A percentile compares a stretch with the other conserved stretches of the same genome.
Evolutionary conservation across 1,140 invertebrate species (phyloP).

Genomic region (Pogonomyrmex barbatus): DNA sequence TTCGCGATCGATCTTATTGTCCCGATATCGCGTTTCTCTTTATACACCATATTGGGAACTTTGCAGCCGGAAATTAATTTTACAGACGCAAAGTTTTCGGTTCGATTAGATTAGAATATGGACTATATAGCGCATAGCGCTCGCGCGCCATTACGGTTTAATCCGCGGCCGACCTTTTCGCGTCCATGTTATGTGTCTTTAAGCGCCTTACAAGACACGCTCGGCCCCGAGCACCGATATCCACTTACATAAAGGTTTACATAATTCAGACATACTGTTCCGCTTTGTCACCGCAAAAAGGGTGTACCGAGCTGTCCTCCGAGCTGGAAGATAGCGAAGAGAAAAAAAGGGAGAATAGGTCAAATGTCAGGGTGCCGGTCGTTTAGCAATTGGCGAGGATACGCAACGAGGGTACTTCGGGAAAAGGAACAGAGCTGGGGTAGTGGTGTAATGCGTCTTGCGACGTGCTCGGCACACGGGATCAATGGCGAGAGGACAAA

Average conservation of each 20-base stretch:
- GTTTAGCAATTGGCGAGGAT: constrained; percentile 46
- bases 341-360: constrained; percentile 70
- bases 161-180: constrained; percentile 13
- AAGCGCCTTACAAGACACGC: constrained; percentile 71
- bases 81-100: constrained; percentile 12
- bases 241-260: constrained; percentile 65
- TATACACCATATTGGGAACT: neutral
- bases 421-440: neutral
- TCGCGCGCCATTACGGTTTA: constrained; percentile 14
- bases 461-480: constrained; percentile 53
- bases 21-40: constrained; percentile 17
- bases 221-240: constrained; percentile 80
- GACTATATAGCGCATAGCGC: neutral
- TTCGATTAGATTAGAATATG: constrained; percentile 34
- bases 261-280: constrained; percentile 81
- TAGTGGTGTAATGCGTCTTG: neutral
- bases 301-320: neutral
- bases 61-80: constrained; percentile 37
- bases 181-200: constrained; percentile 27
- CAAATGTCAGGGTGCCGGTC: constrained; percentile 70
- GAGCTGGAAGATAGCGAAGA: neutral
- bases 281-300: constrained; percentile 42
- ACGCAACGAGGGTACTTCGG: constrained; percentile 4
- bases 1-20: neutral
- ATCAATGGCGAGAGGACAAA: constrained; percentile 72